Conservation (phyloP, 1,140 invertebrate genomes). For the Neoseiulus cucumeris region DNA sequence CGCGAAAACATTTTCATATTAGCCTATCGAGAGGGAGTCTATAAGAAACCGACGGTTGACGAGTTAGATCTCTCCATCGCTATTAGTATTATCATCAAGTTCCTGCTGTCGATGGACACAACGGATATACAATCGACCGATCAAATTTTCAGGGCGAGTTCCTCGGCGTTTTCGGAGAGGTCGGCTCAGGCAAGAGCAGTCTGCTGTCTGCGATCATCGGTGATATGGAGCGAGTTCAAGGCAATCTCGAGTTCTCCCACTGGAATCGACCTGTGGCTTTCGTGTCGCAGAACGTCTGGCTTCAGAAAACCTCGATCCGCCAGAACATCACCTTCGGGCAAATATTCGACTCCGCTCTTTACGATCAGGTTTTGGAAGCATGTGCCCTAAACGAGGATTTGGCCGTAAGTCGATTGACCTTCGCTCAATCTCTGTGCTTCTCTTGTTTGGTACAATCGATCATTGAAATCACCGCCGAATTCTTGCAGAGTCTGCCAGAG, state of each 20-base stretch:
- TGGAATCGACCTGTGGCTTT: slow-evolving; percentile 44
- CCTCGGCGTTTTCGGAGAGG: slow-evolving; percentile 27
- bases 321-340: slow-evolving; percentile 86
- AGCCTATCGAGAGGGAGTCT: too few relatives aligned
- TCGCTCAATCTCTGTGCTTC: too few relatives aligned
- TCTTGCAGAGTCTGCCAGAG: slow-evolving; percentile 23
- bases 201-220: slow-evolving; percentile 27
- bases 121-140: background rate
- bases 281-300: slow-evolving; percentile 73
- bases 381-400: slow-evolving; percentile 62
- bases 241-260: slow-evolving; percentile 18
- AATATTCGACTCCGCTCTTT: slow-evolving; percentile 49
- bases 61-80: too few relatives aligned
- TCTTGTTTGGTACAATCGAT: background rate
- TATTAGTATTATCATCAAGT: too few relatives aligned
- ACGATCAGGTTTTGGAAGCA: slow-evolving; percentile 51
- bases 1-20: too few relatives aligned
- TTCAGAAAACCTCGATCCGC: slow-evolving; percentile 64
- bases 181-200: slow-evolving; percentile 30
- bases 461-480: background rate
- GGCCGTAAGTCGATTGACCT: slow-evolving; percentile 23
- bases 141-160: slow-evolving; percentile 24
- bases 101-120: too few relatives aligned
- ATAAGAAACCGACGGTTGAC: too few relatives aligned
- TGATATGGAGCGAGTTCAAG: slow-evolving; percentile 26